Percentiles rank a stretch among this genome's conserved stretches.
Conservation (phyloP, 2,113 vertebrate species). For the Monopterus albus region DNA sequence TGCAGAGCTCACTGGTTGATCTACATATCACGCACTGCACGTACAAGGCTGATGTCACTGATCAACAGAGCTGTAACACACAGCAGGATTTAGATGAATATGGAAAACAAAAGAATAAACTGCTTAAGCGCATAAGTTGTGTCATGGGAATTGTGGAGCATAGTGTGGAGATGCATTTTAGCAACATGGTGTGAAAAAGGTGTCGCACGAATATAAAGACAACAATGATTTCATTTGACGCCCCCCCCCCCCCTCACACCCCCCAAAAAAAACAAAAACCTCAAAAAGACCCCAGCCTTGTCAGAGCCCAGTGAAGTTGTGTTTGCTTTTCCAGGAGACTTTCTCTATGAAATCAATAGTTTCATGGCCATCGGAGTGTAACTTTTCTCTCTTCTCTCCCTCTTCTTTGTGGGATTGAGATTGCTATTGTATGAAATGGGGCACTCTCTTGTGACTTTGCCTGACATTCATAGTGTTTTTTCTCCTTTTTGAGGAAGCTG, state of each 20-base stretch:
- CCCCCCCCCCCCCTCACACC: no score
- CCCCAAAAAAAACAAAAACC: conserved; percentile 65
- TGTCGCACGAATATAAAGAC: conserved; percentile 67
- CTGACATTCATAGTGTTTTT: conserved; percentile 50
- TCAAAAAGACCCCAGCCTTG: conserved; percentile 45
- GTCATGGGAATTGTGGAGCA: no score
- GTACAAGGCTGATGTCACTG: conserved; percentile 52
- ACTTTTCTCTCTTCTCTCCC: conserved; percentile 49
- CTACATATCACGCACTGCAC: conserved; percentile 62
- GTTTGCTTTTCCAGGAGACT: conserved; percentile 50
- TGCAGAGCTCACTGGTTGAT: conserved; percentile 37
- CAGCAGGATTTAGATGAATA: conserved; percentile 1
- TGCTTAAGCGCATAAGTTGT: no score
- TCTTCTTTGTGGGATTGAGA: conserved; percentile 56
- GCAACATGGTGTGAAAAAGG: conserved; percentile 44
- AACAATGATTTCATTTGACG: conserved; percentile 45
- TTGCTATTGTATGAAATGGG: conserved; percentile 57
- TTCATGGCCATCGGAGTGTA: conserved; percentile 71
- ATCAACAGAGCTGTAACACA: neutral
- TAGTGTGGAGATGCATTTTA: conserved; percentile 23
- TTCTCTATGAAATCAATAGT: conserved; percentile 74
- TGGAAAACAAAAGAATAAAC: neutral
- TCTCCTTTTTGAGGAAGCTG: conserved; percentile 23
- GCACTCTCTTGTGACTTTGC: conserved; percentile 64
- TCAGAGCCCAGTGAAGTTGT: conserved; percentile 51